Percentiles rank a stretch among this genome's conserved stretches.
phyloP scores from a whole-genome alignment of 2,797 vertebrate species.

The Centroberyx gerrardi region DNA sequence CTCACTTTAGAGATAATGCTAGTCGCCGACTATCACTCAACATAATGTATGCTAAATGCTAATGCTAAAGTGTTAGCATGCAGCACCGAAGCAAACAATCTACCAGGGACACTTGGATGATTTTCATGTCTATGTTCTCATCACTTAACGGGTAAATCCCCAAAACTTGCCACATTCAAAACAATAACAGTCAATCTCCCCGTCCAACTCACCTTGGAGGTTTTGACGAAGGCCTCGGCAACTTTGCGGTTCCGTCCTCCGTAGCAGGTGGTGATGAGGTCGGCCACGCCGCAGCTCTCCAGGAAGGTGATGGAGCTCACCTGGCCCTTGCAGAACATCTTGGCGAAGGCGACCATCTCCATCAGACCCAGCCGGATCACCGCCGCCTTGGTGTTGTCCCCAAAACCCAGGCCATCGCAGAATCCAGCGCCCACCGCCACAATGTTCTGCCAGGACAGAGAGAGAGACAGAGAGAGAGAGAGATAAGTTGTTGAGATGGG shows the following conservation, averaged over 20 bases:
- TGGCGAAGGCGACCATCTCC: constrained; percentile 93
- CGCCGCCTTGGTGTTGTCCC: constrained; percentile 93
- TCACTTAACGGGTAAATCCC: too few relatives aligned
- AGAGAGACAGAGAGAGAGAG: not conserved
- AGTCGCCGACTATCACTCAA: too few relatives aligned
- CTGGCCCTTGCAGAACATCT: constrained; percentile 86
- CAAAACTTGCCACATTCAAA: not conserved
- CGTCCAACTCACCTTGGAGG: constrained; percentile 81
- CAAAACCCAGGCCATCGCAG: constrained; percentile 89
- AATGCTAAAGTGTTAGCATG: not conserved
- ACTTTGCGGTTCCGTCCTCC: constrained; percentile 91
- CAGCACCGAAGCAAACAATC: too few relatives aligned
- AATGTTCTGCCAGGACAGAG: constrained; percentile 82
- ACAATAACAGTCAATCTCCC: not conserved
- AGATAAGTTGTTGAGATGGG: not conserved
- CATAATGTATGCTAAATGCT: not conserved
- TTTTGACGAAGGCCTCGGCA: constrained; percentile 89
- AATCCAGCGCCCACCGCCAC: constrained; percentile 92
- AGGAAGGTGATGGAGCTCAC: constrained; percentile 88
- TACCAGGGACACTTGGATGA: too few relatives aligned
- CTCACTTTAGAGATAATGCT: too few relatives aligned
- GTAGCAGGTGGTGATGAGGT: constrained; percentile 93
- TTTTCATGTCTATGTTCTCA: too few relatives aligned
- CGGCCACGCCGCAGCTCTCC: constrained; percentile 93
- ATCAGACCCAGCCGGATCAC: constrained; percentile 93